These are phyloP conservation scores for Pseudocheirus occidentalis DNA, from an alignment of 2,797 vertebrate genomes.

Conservation along the genomic window DNA sequence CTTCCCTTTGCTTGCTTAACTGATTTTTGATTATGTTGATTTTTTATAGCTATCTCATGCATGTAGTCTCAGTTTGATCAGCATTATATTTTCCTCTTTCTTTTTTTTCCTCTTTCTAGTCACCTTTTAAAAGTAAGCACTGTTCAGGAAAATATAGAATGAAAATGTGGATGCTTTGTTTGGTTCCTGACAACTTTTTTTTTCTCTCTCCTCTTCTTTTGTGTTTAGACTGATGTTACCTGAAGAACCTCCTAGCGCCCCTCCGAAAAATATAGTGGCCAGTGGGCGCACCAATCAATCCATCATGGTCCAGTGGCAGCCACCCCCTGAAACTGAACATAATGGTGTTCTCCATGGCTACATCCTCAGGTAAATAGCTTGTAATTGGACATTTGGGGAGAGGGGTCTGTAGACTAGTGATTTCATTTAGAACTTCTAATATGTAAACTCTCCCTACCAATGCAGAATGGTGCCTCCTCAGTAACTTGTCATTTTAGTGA, in stretches of 20 bases:
- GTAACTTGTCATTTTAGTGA: neutral
- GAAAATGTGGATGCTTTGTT: neutral
- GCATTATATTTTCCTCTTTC: constrained; percentile 60
- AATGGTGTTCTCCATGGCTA: constrained; percentile 95
- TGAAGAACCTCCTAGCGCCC: constrained; percentile 95
- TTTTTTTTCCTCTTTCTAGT: constrained; percentile 59
- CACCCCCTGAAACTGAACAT: constrained; percentile 94
- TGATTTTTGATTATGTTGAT: constrained; percentile 79
- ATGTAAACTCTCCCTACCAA: neutral
- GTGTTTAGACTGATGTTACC: constrained; percentile 91
- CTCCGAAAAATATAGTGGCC: constrained; percentile 96
- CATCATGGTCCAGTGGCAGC: constrained; percentile 99
- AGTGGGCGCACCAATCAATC: constrained; percentile 97
- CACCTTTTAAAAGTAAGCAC: constrained; percentile 47
- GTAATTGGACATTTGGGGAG: fast-evolving
- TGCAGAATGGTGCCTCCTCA: neutral
- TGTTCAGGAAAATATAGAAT: neutral
- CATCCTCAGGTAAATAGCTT: constrained; percentile 89
- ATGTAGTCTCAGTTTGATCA: constrained; percentile 64
- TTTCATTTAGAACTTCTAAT: neutral
- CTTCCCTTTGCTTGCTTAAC: constrained; percentile 76
- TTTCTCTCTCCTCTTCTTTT: neutral
- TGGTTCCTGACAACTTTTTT: neutral
- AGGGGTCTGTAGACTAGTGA: neutral
- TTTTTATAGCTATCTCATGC: constrained; percentile 73